A percentile compares a stretch with the other conserved stretches of the same genome.
Evolutionary conservation across 2,888 invertebrate species (phyloP).

Genomic region (Lysandra coridon): DNA sequence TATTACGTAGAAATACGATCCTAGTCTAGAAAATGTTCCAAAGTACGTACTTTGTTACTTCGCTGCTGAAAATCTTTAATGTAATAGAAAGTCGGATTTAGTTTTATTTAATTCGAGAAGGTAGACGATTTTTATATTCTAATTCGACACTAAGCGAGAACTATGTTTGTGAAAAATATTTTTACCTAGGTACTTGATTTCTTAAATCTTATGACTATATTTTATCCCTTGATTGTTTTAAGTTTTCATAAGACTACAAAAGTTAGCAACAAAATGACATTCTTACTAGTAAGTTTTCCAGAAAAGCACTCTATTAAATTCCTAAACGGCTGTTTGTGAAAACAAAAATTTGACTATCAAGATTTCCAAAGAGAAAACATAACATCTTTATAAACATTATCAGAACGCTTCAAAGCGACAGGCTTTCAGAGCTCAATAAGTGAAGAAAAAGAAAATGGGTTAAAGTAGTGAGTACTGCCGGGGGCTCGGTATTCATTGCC

Average conservation of each 20-base stretch:
- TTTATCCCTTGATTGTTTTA: no score
- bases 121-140: neutral
- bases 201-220: no score
- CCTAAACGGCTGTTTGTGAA: no score
- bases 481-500: slow-evolving; percentile 17
- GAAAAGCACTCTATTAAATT: no score
- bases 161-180: no score
- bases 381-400: slow-evolving; percentile 4
- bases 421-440: neutral
- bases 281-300: no score
- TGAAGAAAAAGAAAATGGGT: neutral
- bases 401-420: neutral
- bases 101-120: neutral
- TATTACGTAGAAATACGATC: neutral
- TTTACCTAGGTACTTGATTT: no score
- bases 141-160: neutral
- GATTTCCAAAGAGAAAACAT: neutral
- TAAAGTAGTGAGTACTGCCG: neutral
- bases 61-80: neutral
- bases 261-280: no score
- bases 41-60: neutral
- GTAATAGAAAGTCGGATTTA: neutral
- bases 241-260: no score
- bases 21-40: neutral
- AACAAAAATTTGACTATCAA: neutral